Conservation (phyloP, 2,113 vertebrate species). For the Apeltes quadracus region DNA sequence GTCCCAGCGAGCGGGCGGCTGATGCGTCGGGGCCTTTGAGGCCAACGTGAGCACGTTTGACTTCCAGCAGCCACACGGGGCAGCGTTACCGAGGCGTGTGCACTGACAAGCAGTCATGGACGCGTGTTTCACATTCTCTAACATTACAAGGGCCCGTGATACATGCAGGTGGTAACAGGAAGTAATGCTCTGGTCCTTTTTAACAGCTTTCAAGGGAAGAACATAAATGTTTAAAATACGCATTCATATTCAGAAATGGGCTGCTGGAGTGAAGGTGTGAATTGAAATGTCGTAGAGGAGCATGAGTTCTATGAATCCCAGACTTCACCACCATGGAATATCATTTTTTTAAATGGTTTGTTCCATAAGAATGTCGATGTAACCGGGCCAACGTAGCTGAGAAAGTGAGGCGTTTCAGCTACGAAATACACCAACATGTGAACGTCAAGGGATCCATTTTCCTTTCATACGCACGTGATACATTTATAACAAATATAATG, state of each 20-base stretch:
- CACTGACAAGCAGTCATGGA: not conserved
- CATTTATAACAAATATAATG: no score
- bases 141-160: not conserved
- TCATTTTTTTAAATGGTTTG: not conserved
- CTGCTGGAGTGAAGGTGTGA: no score
- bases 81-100: not conserved
- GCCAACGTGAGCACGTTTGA: slow-evolving; percentile 58
- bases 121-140: not conserved
- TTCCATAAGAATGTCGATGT: not conserved
- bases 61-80: slow-evolving; percentile 42
- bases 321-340: not conserved
- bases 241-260: not conserved
- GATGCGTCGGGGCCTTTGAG: slow-evolving; percentile 50
- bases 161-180: not conserved
- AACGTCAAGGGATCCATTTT: no score
- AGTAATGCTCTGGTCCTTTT: not conserved
- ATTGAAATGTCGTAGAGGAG: no score
- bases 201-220: not conserved
- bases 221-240: not conserved
- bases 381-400: no score
- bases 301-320: not conserved
- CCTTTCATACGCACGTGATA: no score
- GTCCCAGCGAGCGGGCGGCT: slow-evolving; percentile 50
- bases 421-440: no score
- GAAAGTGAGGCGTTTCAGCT: no score